Evolutionary conservation across 1,140 invertebrate species (phyloP).

Genomic region (Telenomus remus): DNA sequence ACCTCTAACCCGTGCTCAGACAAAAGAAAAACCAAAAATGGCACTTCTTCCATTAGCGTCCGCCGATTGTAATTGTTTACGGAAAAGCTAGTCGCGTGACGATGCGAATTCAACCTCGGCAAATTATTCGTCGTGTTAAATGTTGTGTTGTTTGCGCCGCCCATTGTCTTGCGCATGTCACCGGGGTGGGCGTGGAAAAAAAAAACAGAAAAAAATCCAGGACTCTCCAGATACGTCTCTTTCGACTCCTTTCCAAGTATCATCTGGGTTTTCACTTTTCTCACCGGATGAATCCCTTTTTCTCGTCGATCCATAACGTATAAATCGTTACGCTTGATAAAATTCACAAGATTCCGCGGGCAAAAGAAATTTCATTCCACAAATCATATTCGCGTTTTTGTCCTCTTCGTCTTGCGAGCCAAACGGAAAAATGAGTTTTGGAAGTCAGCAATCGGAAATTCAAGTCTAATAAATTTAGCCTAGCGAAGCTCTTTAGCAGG

Average conservation of each 20-base stretch:
- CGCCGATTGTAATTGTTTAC: slow-evolving; percentile 18
- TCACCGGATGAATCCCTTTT: slow-evolving; percentile 3
- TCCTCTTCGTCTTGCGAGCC: no score
- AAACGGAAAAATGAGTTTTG: no score
- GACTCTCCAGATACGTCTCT: background rate
- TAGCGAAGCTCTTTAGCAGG: slow-evolving; percentile 25
- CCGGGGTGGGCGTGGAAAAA: slow-evolving; percentile 19
- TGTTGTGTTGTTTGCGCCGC: slow-evolving; percentile 9
- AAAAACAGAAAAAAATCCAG: background rate
- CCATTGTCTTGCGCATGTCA: slow-evolving; percentile 14
- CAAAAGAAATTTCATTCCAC: slow-evolving; percentile 1
- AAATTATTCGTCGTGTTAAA: slow-evolving; percentile 31
- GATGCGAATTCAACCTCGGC: slow-evolving; percentile 30
- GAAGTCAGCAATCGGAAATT: no score
- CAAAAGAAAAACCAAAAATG: no score
- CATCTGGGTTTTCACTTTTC: slow-evolving; percentile 9
- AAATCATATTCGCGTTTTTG: background rate
- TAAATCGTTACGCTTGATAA: slow-evolving; percentile 13
- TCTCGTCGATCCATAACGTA: background rate
- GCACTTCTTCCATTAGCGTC: background rate
- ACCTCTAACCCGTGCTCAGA: no score
- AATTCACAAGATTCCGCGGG: background rate
- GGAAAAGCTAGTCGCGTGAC: slow-evolving; percentile 17
- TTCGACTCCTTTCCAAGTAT: slow-evolving; percentile 16
- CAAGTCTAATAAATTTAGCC: background rate